These are phyloP conservation scores for Caradrina clavipalpis DNA, from an alignment of 2,888 invertebrate genomes.

Conservation along the genomic window DNA sequence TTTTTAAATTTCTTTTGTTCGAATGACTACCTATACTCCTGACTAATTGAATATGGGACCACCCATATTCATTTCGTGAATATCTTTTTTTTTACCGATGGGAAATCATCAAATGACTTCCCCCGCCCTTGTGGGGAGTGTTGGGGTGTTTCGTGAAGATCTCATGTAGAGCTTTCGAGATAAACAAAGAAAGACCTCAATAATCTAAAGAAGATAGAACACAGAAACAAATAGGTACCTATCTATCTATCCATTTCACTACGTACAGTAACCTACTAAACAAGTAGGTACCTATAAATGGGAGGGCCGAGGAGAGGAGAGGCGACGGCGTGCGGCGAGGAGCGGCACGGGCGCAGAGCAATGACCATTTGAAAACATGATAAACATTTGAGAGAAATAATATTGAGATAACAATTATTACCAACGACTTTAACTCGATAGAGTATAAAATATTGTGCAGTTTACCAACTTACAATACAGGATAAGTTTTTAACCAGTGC, in stretches of 20 bases:
- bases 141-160: no score
- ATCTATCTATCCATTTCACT: neutral
- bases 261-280: neutral
- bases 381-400: slow-evolving; percentile 39
- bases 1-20: no score
- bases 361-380: slow-evolving; percentile 50
- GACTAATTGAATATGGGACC: no score
- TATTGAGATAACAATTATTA: slow-evolving; percentile 22
- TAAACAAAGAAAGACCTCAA: no score
- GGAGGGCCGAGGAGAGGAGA: neutral
- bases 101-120: no score
- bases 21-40: no score
- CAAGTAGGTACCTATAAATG: slow-evolving; percentile 1
- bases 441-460: neutral
- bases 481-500: no score
- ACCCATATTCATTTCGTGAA: no score
- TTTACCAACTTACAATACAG: no score
- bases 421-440: neutral
- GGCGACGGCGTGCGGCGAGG: neutral
- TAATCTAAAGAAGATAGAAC: slow-evolving; percentile 3
- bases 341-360: slow-evolving; percentile 28
- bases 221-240: neutral
- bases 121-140: no score
- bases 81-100: no score
- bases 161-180: no score